Percentiles rank a stretch among this genome's conserved stretches.
phyloP scores from a whole-genome alignment of 2,888 invertebrate species.

The Eristalinus aeneus region DNA sequence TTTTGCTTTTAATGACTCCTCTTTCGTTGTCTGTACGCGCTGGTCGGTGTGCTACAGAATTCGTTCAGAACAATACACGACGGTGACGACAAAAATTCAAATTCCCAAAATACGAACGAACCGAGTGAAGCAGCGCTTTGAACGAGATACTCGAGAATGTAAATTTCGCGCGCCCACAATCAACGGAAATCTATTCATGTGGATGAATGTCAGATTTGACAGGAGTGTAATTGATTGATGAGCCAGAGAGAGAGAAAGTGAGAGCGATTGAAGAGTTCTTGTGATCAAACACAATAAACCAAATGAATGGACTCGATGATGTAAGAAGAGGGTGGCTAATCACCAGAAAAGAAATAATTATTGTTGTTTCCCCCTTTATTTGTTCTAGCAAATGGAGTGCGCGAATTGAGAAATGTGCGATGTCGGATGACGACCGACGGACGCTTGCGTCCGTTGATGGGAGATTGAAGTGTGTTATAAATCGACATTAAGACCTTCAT shows the following conservation, averaged over 20 bases:
- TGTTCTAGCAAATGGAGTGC: slow-evolving; percentile 20
- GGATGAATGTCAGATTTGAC: slow-evolving; percentile 62
- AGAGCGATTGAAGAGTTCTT: not conserved
- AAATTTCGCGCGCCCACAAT: slow-evolving; percentile 28
- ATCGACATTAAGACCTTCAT: slow-evolving; percentile 69
- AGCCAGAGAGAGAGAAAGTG: not conserved
- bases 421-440: not conserved
- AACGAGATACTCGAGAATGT: slow-evolving; percentile 31
- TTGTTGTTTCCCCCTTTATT: slow-evolving; percentile 42
- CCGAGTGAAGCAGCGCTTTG: not conserved
- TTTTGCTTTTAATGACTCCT: slow-evolving; percentile 59
- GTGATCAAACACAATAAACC: slow-evolving; percentile 36
- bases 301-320: slow-evolving; percentile 56
- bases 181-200: slow-evolving; percentile 52
- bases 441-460: slow-evolving; percentile 23
- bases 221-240: slow-evolving; percentile 63
- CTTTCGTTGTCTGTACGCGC: slow-evolving; percentile 13
- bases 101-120: slow-evolving; percentile 41
- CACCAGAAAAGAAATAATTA: slow-evolving; percentile 60
- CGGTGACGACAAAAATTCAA: slow-evolving; percentile 10
- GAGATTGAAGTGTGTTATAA: slow-evolving; percentile 59
- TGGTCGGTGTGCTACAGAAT: slow-evolving; percentile 34
- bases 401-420: slow-evolving; percentile 47
- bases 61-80: slow-evolving; percentile 44
- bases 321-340: slow-evolving; percentile 62